Conservation (phyloP, 2,888 invertebrate genomes). For the Tetragonisca angustula region DNA sequence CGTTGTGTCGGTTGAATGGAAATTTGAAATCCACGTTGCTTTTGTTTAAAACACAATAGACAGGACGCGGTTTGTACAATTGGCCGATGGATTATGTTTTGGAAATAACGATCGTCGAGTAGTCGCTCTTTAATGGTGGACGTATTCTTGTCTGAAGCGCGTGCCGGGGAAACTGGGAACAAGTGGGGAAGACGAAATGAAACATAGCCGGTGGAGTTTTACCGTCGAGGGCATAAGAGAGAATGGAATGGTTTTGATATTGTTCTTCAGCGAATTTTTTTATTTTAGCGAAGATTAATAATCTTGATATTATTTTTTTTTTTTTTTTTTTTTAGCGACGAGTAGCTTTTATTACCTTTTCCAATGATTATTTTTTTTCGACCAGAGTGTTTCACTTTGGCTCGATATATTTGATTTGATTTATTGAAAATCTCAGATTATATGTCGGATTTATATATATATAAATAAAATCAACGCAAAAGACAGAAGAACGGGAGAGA, state of each 20-base stretch:
- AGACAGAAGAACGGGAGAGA: not conserved
- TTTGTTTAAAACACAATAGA: not conserved
- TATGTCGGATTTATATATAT: no score
- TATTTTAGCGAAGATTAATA: no score
- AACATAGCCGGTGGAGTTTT: not conserved
- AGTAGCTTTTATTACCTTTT: no score
- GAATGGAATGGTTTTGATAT: not conserved
- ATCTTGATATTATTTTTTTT: no score
- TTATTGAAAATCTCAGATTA: no score
- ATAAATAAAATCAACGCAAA: no score
- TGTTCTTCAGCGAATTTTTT: no score
- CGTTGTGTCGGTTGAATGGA: not conserved
- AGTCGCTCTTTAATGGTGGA: not conserved
- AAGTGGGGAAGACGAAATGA: not conserved
- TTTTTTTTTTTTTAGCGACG: no score
- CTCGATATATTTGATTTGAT: no score
- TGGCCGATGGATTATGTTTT: not conserved
- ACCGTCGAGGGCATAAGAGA: not conserved
- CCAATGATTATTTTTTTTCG: no score
- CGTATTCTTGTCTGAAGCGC: not conserved
- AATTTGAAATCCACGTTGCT: not conserved
- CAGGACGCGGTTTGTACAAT: not conserved
- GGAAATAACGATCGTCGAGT: not conserved
- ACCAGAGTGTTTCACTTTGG: no score
- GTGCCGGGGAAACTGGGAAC: not conserved